Base-by-base conservation (phyloP, 2,113 vertebrate genomes). In the Coregonus clupeaformis region DNA sequence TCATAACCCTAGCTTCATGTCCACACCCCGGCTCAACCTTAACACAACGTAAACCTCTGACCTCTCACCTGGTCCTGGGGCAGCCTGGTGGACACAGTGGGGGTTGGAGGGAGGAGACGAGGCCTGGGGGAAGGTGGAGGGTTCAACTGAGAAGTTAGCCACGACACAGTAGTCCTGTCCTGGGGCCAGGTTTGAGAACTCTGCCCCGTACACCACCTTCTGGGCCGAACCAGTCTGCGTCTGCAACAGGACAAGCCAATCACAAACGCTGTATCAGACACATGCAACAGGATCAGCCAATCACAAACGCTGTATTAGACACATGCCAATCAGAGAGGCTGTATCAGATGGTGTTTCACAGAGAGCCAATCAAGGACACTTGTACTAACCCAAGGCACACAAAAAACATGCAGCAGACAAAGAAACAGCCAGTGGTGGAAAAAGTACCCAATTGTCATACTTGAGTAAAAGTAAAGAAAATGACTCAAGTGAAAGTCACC, bases 101-200 rank as follows among this genome's bases (percentile, higher is more conserved):
- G 84, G 90, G 1, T 42, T 25, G 5, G 91, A 91, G 22, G 67
- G 49, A 0, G 86, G 81, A 1, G 91, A 92, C 4, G 86, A 83
- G 0, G 82, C 87, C 69, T 86, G 86, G 75, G 74, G 73, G 76
- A 87, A 87, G 20, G 85, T 87, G 0, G 84, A 85, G 18, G 30
- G 65, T 36, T 12, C 6, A 75, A 85, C 84, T 68, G 88, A 90
- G 85, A 92, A 91, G 81, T 86, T 89, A 47, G 91, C 92, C 76
- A 86, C 86, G 0, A 71, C 86, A 0, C 92, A 93, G 81, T 91
- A 92, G 76, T 77, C 84, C 71, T 87, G 83, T 73, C 89, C 92
- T 0, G 76, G 74, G 65, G 49, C 42, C 69, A 91, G 75, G n/a
- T 75, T 76, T 0, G 63, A 73, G 69, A 92, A 92, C 14, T 85